phyloP scores from a whole-genome alignment of 2,113 vertebrate genomes.

The Calidris pugnax region DNA sequence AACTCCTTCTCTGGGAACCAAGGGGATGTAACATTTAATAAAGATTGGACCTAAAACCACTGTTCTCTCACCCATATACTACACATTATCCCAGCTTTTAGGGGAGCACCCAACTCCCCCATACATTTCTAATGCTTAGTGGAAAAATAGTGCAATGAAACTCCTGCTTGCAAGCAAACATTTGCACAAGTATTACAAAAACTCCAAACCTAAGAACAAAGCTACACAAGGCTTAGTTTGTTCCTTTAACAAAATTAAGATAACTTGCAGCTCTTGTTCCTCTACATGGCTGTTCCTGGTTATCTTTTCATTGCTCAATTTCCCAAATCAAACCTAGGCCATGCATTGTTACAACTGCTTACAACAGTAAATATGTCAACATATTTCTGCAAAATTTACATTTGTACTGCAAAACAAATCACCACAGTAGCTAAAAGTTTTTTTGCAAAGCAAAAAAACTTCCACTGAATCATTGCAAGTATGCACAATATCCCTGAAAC shows the following conservation, averaged over 20 bases:
- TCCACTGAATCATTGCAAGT: not conserved
- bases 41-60: not conserved
- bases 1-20: not conserved
- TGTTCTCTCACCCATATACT: not conserved
- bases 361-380: not conserved
- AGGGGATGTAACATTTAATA: not conserved
- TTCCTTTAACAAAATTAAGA: not conserved
- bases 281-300: not conserved
- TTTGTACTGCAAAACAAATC: not conserved
- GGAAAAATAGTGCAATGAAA: not conserved
- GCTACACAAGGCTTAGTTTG: not conserved
- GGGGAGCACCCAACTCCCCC: not conserved
- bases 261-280: not conserved
- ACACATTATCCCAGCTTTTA: not conserved
- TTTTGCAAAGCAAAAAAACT: not conserved
- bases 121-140: not conserved
- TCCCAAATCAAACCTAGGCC: not conserved
- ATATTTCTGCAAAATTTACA: not conserved
- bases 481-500: not conserved
- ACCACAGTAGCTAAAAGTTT: not conserved
- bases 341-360: not conserved
- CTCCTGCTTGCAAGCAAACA: not conserved
- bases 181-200: not conserved
- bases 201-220: not conserved
- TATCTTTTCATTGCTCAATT: not conserved